Evolutionary conservation across 2,797 vertebrate species (phyloP).

Genomic region (Naso thynnoides): DNA sequence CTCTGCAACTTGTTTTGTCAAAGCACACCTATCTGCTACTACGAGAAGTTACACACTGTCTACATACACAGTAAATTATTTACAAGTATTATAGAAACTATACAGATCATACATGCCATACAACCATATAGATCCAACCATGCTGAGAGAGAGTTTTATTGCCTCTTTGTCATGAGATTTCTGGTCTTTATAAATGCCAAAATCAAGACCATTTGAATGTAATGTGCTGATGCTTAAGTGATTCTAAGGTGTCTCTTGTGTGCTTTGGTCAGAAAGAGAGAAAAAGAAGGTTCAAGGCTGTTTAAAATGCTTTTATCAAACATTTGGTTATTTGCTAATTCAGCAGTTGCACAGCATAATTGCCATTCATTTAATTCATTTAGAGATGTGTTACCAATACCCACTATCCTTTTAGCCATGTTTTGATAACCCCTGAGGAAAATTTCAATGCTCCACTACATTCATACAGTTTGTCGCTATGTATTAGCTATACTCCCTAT

Average conservation of each 20-base stretch:
- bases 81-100: constrained; percentile 12
- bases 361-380: neutral
- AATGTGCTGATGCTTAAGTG: neutral
- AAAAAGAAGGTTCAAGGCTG: neutral
- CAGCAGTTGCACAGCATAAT: neutral
- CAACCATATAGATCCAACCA: neutral
- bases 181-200: neutral
- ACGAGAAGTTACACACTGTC: neutral
- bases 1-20: constrained; percentile 17
- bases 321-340: neutral
- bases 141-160: neutral
- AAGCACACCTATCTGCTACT: neutral
- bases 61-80: constrained; percentile 17
- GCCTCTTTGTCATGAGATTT: neutral
- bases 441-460: too few species aligned
- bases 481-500: too few species aligned
- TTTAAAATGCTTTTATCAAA: neutral
- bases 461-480: too few species aligned
- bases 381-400: neutral
- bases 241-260: neutral
- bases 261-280: neutral
- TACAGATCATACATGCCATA: too few species aligned
- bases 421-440: neutral
- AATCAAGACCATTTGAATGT: neutral
- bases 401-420: neutral